Percentiles rank a stretch among this genome's conserved stretches.
phyloP scores from a whole-genome alignment of 2,797 vertebrate species.

The Clarias pachynema region DNA sequence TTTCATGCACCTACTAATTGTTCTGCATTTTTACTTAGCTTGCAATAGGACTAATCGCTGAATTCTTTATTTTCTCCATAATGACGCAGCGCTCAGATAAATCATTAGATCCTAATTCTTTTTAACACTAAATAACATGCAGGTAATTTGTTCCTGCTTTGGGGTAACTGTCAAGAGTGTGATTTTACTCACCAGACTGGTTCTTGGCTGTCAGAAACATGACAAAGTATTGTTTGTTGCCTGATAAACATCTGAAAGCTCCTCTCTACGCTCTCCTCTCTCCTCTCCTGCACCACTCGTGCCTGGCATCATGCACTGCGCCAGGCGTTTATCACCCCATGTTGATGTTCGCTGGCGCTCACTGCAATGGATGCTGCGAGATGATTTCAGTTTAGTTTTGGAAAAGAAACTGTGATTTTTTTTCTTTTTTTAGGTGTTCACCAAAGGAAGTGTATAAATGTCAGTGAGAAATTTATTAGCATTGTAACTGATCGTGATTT shows the following conservation, averaged over 20 bases:
- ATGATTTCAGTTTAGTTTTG: neutral
- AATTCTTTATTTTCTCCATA: neutral
- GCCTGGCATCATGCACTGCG: conserved; percentile 70
- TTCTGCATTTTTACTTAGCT: neutral
- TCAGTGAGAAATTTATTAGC: neutral
- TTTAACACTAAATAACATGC: conserved; percentile 18
- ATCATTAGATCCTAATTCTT: conserved; percentile 11
- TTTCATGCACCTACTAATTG: neutral
- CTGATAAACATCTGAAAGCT: conserved; percentile 60
- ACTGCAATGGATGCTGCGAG: conserved; percentile 51
- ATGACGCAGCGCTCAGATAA: neutral
- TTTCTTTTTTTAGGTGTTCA: conserved; percentile 1
- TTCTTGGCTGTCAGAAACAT: conserved; percentile 68
- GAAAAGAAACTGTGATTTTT: neutral
- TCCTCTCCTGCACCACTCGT: conserved; percentile 61
- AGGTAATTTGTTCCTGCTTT: conserved; percentile 38
- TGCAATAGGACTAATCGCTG: neutral
- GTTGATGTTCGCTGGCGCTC: conserved; percentile 71
- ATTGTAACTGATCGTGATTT: neutral
- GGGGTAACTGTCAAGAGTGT: conserved; percentile 60
- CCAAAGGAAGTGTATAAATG: neutral
- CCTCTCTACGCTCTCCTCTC: conserved; percentile 23
- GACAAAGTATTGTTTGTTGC: conserved; percentile 67
- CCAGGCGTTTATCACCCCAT: conserved; percentile 72
- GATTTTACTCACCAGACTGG: conserved; percentile 65